phyloP scores from a whole-genome alignment of 2,888 invertebrate species.

The Pandemis heparana region DNA sequence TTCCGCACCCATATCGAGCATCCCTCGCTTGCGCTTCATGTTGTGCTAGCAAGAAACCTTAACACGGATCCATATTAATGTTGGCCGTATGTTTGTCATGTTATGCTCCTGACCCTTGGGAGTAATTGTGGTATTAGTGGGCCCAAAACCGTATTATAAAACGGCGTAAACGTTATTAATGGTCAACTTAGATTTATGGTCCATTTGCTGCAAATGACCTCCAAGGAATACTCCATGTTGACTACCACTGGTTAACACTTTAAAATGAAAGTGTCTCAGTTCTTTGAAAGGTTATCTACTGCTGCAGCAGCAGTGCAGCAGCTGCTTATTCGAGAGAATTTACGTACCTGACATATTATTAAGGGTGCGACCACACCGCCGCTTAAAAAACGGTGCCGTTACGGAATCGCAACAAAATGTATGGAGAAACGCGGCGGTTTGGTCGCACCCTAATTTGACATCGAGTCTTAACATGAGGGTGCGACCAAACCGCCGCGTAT shows the following conservation, averaged over 20 bases:
- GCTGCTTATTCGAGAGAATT: too few relatives aligned
- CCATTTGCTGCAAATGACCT: not conserved
- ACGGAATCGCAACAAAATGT: too few relatives aligned
- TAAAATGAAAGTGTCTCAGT: not conserved
- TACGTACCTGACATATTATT: too few relatives aligned
- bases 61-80: constrained; percentile 24
- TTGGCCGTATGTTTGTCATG: constrained; percentile 19
- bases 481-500: too few relatives aligned
- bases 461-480: too few relatives aligned
- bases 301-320: too few relatives aligned
- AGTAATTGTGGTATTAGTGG: constrained; percentile 19
- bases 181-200: not conserved
- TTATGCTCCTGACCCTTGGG: constrained; percentile 11
- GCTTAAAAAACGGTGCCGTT: too few relatives aligned
- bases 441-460: too few relatives aligned
- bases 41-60: constrained; percentile 4
- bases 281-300: too few relatives aligned
- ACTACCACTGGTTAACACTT: not conserved
- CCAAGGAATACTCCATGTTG: not conserved
- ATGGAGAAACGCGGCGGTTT: too few relatives aligned
- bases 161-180: not conserved
- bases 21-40: constrained; percentile 3
- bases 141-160: constrained; percentile 18
- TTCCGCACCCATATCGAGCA: not conserved
- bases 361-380: too few relatives aligned